Evolutionary conservation across 2,888 invertebrate species (phyloP).

Genomic region (Andrena praecox): DNA sequence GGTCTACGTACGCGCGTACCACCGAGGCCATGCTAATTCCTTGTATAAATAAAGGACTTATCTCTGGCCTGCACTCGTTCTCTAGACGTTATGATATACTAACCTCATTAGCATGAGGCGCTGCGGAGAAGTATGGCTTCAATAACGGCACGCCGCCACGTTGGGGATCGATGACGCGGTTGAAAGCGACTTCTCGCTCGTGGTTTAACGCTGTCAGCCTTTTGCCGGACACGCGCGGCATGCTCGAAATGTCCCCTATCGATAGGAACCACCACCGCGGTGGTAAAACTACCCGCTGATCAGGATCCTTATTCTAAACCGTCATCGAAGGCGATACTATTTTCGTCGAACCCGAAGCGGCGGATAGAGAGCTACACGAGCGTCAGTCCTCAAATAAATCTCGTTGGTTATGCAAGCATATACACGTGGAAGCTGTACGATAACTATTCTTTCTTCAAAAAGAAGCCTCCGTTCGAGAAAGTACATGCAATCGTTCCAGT

Average conservation of each 20-base stretch:
- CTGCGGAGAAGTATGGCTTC: conserved; percentile 56
- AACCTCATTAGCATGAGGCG: conserved; percentile 67
- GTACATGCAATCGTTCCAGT: too few relatives aligned
- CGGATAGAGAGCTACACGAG: too few relatives aligned
- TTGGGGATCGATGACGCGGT: conserved; percentile 44
- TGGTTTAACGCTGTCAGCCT: conserved; percentile 10
- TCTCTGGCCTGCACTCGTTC: conserved; percentile 67
- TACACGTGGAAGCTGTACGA: too few relatives aligned
- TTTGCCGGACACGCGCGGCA: background rate
- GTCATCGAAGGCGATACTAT: background rate
- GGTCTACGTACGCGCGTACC: conserved; percentile 10
- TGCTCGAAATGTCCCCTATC: background rate
- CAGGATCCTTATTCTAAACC: background rate
- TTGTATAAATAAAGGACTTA: conserved; percentile 73
- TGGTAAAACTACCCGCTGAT: background rate
- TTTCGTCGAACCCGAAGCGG: background rate
- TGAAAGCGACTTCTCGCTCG: conserved; percentile 26
- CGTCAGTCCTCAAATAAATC: too few relatives aligned
- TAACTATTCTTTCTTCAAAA: too few relatives aligned
- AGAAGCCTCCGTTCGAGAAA: too few relatives aligned
- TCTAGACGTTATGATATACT: conserved; percentile 67
- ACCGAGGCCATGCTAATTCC: conserved; percentile 64
- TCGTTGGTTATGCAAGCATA: too few relatives aligned
- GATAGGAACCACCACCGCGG: background rate
- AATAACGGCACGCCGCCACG: conserved; percentile 32